Evolutionary conservation across 2,797 vertebrate species (phyloP).

Genomic region (Pteropus rufus): DNA sequence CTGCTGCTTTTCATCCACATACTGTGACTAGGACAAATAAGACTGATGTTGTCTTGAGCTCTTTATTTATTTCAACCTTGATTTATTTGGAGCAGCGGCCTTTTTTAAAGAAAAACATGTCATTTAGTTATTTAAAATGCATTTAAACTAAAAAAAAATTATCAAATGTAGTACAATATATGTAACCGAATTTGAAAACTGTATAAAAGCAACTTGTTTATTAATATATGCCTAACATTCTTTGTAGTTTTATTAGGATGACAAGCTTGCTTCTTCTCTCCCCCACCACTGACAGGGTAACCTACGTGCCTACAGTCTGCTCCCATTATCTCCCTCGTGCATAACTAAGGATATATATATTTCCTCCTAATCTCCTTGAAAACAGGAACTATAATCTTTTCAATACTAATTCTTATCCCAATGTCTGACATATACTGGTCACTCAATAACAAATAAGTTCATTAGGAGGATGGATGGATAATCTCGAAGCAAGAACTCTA

Average conservation of each 20-base stretch:
- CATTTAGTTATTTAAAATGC: slow-evolving; percentile 86
- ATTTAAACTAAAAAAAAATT: slow-evolving; percentile 77
- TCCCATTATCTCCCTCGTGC: not conserved
- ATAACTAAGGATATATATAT: not conserved
- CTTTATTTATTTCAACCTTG: slow-evolving; percentile 84
- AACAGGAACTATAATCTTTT: not conserved
- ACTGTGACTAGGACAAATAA: slow-evolving; percentile 83
- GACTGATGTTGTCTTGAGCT: slow-evolving; percentile 86
- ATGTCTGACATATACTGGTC: not conserved
- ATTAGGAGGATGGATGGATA: not conserved
- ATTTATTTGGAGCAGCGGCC: slow-evolving; percentile 86
- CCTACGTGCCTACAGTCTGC: not conserved
- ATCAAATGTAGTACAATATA: not conserved
- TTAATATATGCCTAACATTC: not conserved
- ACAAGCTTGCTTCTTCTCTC: not conserved
- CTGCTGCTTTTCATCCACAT: slow-evolving; percentile 85
- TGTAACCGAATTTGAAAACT: not conserved
- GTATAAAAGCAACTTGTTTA: not conserved
- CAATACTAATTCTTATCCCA: not conserved
- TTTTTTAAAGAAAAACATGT: slow-evolving; percentile 84
- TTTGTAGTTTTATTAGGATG: not conserved
- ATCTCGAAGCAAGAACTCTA: not conserved
- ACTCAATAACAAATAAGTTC: not conserved
- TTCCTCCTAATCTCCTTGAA: not conserved
- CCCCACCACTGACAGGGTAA: not conserved